A percentile compares a stretch with the other conserved stretches of the same genome.
Conservation (phyloP, 2,888 invertebrate species). For the Mongoloraphidia duomilia region DNA sequence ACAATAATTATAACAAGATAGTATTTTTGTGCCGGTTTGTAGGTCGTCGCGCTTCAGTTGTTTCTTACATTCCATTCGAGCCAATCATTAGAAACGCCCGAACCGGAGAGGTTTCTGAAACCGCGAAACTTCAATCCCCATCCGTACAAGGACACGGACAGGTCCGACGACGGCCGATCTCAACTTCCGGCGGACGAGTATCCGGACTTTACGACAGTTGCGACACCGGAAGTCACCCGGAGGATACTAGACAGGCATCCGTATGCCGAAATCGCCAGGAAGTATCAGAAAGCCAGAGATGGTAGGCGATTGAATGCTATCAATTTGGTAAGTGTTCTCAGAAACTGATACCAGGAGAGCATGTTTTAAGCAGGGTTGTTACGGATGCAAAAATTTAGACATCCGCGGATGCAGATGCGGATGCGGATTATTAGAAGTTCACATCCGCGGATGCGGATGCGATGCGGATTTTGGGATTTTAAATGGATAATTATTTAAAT, state of each 20-base stretch:
- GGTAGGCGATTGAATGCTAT: constrained; percentile 3
- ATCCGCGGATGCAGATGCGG: too few relatives aligned
- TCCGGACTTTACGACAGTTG: constrained; percentile 10
- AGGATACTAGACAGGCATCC: constrained; percentile 8
- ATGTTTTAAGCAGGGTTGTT: background rate
- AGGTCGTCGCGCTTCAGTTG: too few relatives aligned
- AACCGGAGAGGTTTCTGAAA: constrained; percentile 25
- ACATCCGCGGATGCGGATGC: too few relatives aligned
- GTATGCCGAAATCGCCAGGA: constrained; percentile 7
- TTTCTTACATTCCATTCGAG: constrained; percentile 2
- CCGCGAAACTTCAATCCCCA: constrained; percentile 32
- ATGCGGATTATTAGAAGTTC: too few relatives aligned
- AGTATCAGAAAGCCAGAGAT: constrained; percentile 4
- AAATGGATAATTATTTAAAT: too few relatives aligned
- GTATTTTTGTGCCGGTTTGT: too few relatives aligned
- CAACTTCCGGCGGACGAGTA: constrained; percentile 11
- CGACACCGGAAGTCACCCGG: constrained; percentile 6
- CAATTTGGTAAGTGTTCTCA: background rate
- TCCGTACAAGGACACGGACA: constrained; percentile 19
- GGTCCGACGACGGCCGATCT: constrained; percentile 5
- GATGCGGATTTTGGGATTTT: too few relatives aligned
- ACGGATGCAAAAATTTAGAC: too few relatives aligned
- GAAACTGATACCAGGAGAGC: background rate
- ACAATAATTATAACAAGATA: too few relatives aligned
- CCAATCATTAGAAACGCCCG: constrained; percentile 20